Percentiles rank a stretch among this genome's conserved stretches.
These are phyloP conservation scores for Tachysurus fulvidraco DNA, from an alignment of 2,113 vertebrate species.

Conservation along the genomic window DNA sequence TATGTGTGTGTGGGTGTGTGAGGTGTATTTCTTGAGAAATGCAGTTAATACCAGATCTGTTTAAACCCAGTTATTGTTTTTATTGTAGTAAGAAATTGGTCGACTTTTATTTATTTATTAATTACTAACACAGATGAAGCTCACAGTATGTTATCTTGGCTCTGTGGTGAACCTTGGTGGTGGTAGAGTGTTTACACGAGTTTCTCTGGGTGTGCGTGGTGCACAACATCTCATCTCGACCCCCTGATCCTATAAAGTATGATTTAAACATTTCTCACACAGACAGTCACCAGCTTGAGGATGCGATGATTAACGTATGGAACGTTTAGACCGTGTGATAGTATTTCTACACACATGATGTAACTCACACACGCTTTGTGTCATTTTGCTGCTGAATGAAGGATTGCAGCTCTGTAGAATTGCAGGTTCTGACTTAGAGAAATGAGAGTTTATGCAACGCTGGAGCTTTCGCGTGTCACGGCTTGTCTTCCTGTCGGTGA, in stretches of 20 bases:
- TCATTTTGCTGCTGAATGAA: too few relatives aligned
- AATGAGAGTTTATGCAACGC: slow-evolving; percentile 7
- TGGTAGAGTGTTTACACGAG: not conserved
- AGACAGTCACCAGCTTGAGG: not conserved
- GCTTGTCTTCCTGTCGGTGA: not conserved
- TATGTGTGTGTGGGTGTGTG: too few relatives aligned
- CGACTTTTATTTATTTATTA: not conserved
- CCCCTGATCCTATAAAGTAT: not conserved
- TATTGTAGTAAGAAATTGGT: too few relatives aligned
- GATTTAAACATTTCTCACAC: not conserved
- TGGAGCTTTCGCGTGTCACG: not conserved
- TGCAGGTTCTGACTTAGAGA: not conserved
- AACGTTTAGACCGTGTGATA: not conserved
- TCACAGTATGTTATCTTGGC: not conserved
- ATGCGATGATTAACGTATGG: not conserved
- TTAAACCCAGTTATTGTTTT: too few relatives aligned
- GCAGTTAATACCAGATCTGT: too few relatives aligned
- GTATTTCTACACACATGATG: not conserved
- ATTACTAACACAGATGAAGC: not conserved
- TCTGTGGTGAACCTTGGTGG: not conserved
- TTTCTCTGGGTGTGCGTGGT: not conserved
- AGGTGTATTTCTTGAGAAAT: too few relatives aligned
- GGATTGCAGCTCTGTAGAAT: not conserved
- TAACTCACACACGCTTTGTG: not conserved
- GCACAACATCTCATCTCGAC: not conserved